Percentiles rank a stretch among this genome's conserved stretches.
Evolutionary conservation across 2,113 vertebrate genomes (phyloP).

Genomic region (Cephalopterus ornatus): DNA sequence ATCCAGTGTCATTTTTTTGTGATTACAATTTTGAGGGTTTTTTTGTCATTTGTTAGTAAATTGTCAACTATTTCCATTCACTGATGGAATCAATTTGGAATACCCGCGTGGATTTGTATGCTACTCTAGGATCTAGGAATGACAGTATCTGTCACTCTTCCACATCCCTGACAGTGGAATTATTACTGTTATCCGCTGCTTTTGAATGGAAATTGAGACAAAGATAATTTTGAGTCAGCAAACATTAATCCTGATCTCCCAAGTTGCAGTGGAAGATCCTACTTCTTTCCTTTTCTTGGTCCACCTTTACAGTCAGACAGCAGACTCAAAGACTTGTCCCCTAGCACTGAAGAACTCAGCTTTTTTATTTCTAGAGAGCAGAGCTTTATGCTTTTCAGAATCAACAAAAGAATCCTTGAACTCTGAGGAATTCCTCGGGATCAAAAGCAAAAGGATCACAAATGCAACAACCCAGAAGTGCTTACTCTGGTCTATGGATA

Average conservation of each 20-base stretch:
- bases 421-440: not conserved
- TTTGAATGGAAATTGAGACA: not conserved
- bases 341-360: not conserved
- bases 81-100: not conserved
- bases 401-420: not conserved
- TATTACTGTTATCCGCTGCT: not conserved
- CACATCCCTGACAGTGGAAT: not conserved
- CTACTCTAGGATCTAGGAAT: not conserved
- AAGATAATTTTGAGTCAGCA: not conserved
- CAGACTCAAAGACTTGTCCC: not conserved
- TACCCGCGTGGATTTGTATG: not conserved
- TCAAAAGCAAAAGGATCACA: not conserved
- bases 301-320: not conserved
- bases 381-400: not conserved
- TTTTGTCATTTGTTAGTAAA: not conserved
- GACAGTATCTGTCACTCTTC: not conserved
- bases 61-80: not conserved
- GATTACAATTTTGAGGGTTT: not conserved
- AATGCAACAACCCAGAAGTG: not conserved
- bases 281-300: not conserved
- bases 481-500: not conserved
- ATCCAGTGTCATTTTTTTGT: conserved; percentile 40
- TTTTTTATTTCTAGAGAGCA: not conserved
- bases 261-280: not conserved
- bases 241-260: not conserved